Evolutionary conservation across 2,888 invertebrate species (phyloP).

Genomic region (Brachypalpus laphriformis): DNA sequence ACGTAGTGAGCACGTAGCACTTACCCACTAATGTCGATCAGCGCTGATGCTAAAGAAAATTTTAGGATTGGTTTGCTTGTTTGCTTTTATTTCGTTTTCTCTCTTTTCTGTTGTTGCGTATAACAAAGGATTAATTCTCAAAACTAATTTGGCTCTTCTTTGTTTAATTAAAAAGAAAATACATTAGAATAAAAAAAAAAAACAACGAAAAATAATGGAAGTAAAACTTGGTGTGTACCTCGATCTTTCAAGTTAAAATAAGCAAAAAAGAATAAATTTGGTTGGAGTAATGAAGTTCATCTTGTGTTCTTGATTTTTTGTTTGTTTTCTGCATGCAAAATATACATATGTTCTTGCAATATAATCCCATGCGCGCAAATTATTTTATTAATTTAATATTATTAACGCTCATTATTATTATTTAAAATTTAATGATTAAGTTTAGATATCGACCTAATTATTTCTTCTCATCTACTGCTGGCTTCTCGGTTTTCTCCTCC

Average conservation of each 20-base stretch:
- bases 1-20: not conserved
- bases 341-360: conserved; percentile 58
- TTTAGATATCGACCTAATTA: conserved; percentile 70
- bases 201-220: conserved; percentile 31
- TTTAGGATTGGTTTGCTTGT: conserved; percentile 45
- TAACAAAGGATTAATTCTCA: conserved; percentile 42
- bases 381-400: conserved; percentile 68
- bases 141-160: conserved; percentile 31
- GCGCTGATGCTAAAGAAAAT: conserved; percentile 2
- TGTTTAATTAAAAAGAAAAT: conserved; percentile 11
- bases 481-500: conserved; percentile 75
- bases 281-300: conserved; percentile 43
- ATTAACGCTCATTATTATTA: conserved; percentile 72
- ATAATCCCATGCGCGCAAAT: conserved; percentile 70
- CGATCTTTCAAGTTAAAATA: conserved; percentile 21
- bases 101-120: conserved; percentile 26
- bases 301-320: conserved; percentile 32
- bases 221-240: conserved; percentile 17
- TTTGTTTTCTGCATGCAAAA: conserved; percentile 54
- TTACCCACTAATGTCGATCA: not conserved
- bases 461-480: conserved; percentile 56
- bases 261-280: conserved; percentile 44
- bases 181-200: conserved; percentile 50
- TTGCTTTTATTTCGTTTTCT: conserved; percentile 35
- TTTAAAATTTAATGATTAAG: conserved; percentile 71